Conservation (phyloP, 1,140 invertebrate genomes). For the Sminthurides bifidus region DNA sequence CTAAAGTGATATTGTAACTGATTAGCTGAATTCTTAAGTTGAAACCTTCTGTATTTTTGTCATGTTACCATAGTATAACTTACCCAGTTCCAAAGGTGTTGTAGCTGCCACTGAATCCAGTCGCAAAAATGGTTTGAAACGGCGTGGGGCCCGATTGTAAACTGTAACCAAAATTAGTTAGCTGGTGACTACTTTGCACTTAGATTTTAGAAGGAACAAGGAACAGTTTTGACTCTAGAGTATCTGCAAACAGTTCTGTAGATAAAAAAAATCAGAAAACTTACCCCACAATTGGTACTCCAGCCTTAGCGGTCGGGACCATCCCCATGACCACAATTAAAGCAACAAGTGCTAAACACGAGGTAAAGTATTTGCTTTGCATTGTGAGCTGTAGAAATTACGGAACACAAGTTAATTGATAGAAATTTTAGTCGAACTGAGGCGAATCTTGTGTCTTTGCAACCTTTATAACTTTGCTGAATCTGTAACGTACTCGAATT, state of each 20-base stretch:
- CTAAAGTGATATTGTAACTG: slow-evolving; percentile 1
- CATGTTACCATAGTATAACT: too few relatives aligned
- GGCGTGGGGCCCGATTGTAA: slow-evolving; percentile 20
- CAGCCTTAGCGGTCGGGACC: background rate
- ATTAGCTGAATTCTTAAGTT: too few relatives aligned
- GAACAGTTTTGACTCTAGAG: background rate
- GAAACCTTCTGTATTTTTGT: too few relatives aligned
- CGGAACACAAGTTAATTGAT: too few relatives aligned
- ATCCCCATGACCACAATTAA: too few relatives aligned
- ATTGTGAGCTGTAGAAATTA: too few relatives aligned
- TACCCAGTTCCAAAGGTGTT: slow-evolving; percentile 26
- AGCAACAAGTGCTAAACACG: too few relatives aligned
- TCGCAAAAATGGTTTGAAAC: slow-evolving; percentile 22
- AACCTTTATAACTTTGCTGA: too few relatives aligned
- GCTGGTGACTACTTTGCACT: background rate
- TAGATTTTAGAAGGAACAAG: background rate
- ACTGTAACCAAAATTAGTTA: background rate
- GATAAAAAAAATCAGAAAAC: background rate
- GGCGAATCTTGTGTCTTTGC: too few relatives aligned
- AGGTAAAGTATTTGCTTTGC: too few relatives aligned
- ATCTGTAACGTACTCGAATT: too few relatives aligned
- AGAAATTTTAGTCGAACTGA: too few relatives aligned
- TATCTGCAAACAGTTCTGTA: background rate
- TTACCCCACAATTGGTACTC: slow-evolving; percentile 23
- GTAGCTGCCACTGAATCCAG: slow-evolving; percentile 21